Percentiles rank a stretch among this genome's conserved stretches.
Evolutionary conservation across 2,797 vertebrate genomes (phyloP).

Genomic region (Anniella stebbinsi): DNA sequence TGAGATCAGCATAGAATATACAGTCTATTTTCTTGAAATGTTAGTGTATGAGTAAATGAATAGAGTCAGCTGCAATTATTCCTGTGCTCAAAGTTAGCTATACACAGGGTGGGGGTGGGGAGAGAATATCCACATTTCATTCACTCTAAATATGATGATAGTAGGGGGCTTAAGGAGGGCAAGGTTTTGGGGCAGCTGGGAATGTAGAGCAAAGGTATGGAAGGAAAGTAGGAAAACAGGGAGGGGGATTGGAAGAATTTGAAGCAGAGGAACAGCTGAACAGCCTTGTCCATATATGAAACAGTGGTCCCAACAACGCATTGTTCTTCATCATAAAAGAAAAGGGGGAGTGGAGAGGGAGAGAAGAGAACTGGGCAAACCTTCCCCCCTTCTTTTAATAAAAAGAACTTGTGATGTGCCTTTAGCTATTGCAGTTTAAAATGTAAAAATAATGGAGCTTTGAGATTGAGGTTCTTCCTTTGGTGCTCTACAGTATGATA

Average conservation of each 20-base stretch:
- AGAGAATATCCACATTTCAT: background rate
- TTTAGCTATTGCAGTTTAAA: background rate
- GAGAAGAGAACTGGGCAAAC: background rate
- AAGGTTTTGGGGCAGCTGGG: conserved; percentile 11
- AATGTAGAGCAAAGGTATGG: conserved; percentile 9
- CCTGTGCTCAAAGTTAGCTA: background rate
- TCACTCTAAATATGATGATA: background rate
- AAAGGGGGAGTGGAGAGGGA: background rate
- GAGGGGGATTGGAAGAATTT: background rate
- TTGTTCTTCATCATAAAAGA: background rate
- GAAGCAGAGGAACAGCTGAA: background rate
- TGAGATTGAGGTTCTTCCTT: background rate
- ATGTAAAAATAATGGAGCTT: background rate
- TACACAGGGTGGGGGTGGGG: too few relatives aligned
- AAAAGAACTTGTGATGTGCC: background rate
- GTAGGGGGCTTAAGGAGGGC: background rate
- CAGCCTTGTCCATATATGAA: background rate
- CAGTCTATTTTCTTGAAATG: background rate
- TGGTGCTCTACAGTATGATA: background rate
- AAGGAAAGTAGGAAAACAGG: background rate
- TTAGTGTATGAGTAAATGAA: background rate
- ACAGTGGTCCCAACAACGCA: background rate
- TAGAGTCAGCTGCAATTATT: background rate
- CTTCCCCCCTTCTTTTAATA: background rate
- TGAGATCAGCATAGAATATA: background rate